These are phyloP conservation scores for Trematomus loennbergii DNA, from an alignment of 2,113 vertebrate species.

Conservation along the genomic window DNA sequence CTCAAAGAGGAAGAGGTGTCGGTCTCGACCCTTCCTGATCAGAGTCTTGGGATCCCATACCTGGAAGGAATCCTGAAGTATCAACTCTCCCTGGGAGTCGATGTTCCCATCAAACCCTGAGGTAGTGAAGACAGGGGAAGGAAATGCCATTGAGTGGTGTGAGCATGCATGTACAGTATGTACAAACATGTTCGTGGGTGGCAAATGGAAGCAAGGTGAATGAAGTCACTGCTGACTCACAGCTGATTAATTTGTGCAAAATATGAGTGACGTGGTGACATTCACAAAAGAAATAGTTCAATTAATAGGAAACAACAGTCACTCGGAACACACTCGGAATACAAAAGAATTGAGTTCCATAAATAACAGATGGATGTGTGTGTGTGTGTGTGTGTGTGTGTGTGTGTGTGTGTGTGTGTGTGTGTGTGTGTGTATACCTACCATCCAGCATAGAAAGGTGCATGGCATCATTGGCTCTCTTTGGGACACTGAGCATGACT, in stretches of 20 bases:
- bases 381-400: neutral
- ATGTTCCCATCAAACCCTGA: constrained; percentile 98
- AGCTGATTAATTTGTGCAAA: constrained; percentile 13
- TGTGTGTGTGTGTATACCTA: constrained; percentile 57
- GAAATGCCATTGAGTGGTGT: neutral
- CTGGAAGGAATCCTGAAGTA: constrained; percentile 99
- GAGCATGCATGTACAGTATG: neutral
- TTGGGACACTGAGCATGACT: constrained; percentile 99
- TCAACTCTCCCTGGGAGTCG: constrained; percentile 98
- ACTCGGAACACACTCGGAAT: neutral
- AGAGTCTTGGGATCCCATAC: constrained; percentile 99
- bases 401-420: neutral
- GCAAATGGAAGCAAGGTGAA: constrained; percentile 4
- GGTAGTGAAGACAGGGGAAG: neutral
- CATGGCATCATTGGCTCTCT: constrained; percentile 99
- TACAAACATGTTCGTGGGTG: constrained; percentile 32
- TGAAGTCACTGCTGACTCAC: constrained; percentile 30
- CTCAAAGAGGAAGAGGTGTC: constrained; percentile 98
- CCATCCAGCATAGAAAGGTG: constrained; percentile 99
- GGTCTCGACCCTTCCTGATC: constrained; percentile 96
- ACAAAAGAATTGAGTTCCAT: neutral
- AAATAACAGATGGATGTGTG: neutral
- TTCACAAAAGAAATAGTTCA: constrained; percentile 17
- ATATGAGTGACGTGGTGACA: neutral
- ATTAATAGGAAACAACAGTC: neutral